These are phyloP conservation scores for Hirtodrosophila alboralis DNA, from an alignment of 2,888 invertebrate genomes.

Conservation along the genomic window DNA sequence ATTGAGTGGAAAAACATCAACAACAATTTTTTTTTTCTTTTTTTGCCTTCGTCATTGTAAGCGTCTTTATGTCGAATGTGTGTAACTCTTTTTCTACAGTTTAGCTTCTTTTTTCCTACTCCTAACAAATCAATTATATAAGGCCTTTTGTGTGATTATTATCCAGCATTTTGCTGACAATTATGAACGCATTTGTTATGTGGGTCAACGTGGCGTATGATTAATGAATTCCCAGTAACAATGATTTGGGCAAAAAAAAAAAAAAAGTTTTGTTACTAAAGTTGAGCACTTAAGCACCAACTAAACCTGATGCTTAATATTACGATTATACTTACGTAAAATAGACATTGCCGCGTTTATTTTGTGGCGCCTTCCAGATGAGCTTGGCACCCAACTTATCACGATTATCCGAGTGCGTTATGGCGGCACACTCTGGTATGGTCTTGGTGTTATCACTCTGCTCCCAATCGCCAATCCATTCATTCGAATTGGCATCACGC, in stretches of 20 bases:
- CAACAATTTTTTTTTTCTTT: slow-evolving; percentile 59
- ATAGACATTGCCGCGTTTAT: slow-evolving; percentile 89
- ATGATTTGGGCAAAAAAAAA: slow-evolving; percentile 24
- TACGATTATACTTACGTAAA: slow-evolving; percentile 90
- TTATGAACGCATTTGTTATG: slow-evolving; percentile 57
- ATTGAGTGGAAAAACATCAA: slow-evolving; percentile 29
- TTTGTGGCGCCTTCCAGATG: slow-evolving; percentile 90
- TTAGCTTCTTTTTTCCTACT: slow-evolving; percentile 8
- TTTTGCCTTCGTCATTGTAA: slow-evolving; percentile 56
- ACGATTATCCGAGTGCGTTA: slow-evolving; percentile 91
- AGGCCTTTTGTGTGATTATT: slow-evolving; percentile 60
- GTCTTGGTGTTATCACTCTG: slow-evolving; percentile 90
- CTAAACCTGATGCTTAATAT: too few relatives aligned
- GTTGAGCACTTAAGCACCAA: too few relatives aligned
- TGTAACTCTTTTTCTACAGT: slow-evolving; percentile 36
- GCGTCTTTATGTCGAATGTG: slow-evolving; percentile 32
- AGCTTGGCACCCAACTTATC: slow-evolving; percentile 90
- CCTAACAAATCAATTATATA: slow-evolving; percentile 66
- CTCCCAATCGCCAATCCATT: slow-evolving; percentile 91
- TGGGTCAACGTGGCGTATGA: slow-evolving; percentile 73
- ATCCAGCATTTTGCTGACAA: slow-evolving; percentile 67
- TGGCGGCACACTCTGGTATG: slow-evolving; percentile 91
- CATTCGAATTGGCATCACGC: slow-evolving; percentile 88
- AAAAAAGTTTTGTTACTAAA: slow-evolving; percentile 1
- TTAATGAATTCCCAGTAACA: slow-evolving; percentile 57